Evolutionary conservation across 2,888 invertebrate genomes (phyloP), one percentile per base, ranked within the genome.

Genomic region (Drosophila borborema): DNA sequence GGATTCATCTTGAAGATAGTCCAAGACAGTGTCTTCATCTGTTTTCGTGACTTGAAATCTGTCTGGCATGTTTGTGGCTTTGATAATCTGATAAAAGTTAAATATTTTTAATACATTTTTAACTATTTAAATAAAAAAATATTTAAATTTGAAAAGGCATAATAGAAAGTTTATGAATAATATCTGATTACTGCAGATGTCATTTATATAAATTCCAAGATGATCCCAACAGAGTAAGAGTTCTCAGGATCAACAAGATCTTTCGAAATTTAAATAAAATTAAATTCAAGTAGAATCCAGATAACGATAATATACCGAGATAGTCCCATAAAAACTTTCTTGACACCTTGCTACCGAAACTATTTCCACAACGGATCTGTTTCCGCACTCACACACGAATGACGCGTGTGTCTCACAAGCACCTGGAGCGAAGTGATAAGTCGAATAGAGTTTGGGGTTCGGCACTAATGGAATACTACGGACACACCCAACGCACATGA

Each of bases 31-130:
- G 66, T 91, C 92, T 79, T 89, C 90, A 31, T 90, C 87, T 65
- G 92, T 87, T 81, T 91, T 92, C 77, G 92, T 91, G 51, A 92
- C 92, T 88, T 92, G 92, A 86, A 92, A 92, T 90, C 92, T 91
- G 78, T 92, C 92, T 76, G 92, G 92, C 92, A 92, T 92, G 73
- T 69, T 88, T 70, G 28, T 56, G 48, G 41, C 23, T 64, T 28
- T 53, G 49, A 48, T 70, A 80, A 67, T 71, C 72, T 81, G 81
- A 82, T 55, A 28, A 85, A 12, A 28, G 4, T 54, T n/a, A 9
- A 20, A 28, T 28, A 48, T n/a, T 28, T 4, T 6, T 20, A 36
- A 18, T 36, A 0, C 9, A 20, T 20, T 18, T 6, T 18, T 14
- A 3, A 14, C 14, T 0, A 34, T 51, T 51, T 28, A 2, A n/a